Percentiles rank a stretch among this genome's conserved stretches.
Conservation (phyloP, 1,140 invertebrate species). For the Goniozus legneri region DNA sequence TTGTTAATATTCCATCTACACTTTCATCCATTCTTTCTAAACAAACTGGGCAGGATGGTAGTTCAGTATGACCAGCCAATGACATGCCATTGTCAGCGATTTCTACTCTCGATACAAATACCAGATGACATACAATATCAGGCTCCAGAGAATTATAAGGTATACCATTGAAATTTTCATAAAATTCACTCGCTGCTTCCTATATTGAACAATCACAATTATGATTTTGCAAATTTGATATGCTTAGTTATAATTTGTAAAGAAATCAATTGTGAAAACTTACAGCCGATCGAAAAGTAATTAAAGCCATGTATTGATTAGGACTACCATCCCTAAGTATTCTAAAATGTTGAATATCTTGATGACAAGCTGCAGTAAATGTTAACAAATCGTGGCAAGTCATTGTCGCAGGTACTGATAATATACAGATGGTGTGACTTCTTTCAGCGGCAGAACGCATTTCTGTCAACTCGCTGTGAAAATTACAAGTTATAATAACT, state of each 20-base stretch:
- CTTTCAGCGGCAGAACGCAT: conserved; percentile 64
- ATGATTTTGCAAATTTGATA: not conserved
- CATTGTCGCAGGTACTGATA: conserved; percentile 89
- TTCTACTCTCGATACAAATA: conserved; percentile 93
- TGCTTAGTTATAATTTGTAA: too few species aligned
- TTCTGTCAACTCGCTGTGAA: conserved; percentile 60
- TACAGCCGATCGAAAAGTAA: conserved; percentile 76
- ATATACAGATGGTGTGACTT: conserved; percentile 85
- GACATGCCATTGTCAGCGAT: conserved; percentile 70
- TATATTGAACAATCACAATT: too few species aligned
- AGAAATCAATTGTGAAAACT: conserved; percentile 12
- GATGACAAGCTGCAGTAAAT: conserved; percentile 91
- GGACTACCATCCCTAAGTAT: conserved; percentile 84
- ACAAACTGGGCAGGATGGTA: conserved; percentile 97
- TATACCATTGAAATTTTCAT: conserved; percentile 86
- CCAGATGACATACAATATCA: conserved; percentile 83
- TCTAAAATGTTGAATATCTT: conserved; percentile 85
- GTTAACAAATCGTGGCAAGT: conserved; percentile 90
- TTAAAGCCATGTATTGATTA: conserved; percentile 95
- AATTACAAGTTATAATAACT: conserved; percentile 7
- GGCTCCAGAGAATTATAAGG: conserved; percentile 92
- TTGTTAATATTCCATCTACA: conserved; percentile 94
- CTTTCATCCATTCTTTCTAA: conserved; percentile 97
- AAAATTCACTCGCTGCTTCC: conserved; percentile 86
- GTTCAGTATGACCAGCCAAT: conserved; percentile 80